A percentile compares a stretch with the other conserved stretches of the same genome.
These are phyloP conservation scores for Merluccius polli DNA, from an alignment of 2,797 vertebrate species.

Conservation along the genomic window DNA sequence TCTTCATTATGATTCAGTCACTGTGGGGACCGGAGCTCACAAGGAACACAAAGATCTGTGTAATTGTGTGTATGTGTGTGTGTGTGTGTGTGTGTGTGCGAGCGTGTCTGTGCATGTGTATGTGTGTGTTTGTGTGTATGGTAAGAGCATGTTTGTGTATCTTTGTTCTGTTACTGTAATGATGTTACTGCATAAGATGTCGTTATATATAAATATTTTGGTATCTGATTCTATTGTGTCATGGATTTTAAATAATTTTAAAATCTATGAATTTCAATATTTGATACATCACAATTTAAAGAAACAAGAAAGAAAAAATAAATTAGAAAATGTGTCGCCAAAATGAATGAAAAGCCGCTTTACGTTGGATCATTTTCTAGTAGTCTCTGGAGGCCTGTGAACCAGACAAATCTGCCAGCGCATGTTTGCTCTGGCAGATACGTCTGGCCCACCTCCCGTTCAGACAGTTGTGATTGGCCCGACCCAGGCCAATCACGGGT, in stretches of 20 bases:
- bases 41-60: background rate
- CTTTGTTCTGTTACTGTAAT: background rate
- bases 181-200: background rate
- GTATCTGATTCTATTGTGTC: background rate
- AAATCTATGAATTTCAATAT: background rate
- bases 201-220: background rate
- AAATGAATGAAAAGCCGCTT: background rate
- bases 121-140: background rate
- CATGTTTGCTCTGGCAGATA: too few species aligned
- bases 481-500: too few species aligned
- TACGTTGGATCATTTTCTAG: background rate
- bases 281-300: background rate
- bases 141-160: background rate
- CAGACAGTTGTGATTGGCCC: too few species aligned
- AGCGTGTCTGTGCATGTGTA: constrained; percentile 21
- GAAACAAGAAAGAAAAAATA: too few species aligned
- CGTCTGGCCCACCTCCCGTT: too few species aligned
- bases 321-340: background rate
- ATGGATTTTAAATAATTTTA: background rate
- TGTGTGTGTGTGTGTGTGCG: constrained; percentile 4
- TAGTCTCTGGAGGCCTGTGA: background rate
- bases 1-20: constrained; percentile 34
- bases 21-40: background rate
- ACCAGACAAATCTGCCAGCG: too few species aligned
- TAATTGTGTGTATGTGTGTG: background rate